Evolutionary conservation across 2,888 invertebrate species (phyloP).

Genomic region (Eupithecia vulgata): DNA sequence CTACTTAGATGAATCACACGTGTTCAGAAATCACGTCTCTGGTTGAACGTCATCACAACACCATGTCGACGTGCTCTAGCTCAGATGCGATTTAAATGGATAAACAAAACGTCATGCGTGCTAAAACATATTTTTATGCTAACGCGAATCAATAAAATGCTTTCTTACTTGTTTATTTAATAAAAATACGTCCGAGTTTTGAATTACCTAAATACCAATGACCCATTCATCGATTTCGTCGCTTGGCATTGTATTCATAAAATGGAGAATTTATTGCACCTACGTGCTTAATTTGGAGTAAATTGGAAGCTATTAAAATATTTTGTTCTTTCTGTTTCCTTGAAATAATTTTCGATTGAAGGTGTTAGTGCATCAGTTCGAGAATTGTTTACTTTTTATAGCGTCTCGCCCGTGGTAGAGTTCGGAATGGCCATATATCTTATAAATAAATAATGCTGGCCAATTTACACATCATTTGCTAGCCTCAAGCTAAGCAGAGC

Average conservation of each 20-base stretch:
- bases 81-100: constrained; percentile 35
- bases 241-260: constrained; percentile 23
- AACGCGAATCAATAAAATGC: constrained; percentile 4
- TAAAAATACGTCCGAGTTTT: neutral
- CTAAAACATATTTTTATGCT: constrained; percentile 15
- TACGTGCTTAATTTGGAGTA: constrained; percentile 26
- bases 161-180: neutral
- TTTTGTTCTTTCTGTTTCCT: constrained; percentile 39
- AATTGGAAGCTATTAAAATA: constrained; percentile 28
- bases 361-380: constrained; percentile 13
- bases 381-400: constrained; percentile 9
- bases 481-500: no score
- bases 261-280: constrained; percentile 22
- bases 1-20: constrained; percentile 32
- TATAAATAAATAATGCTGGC: no score
- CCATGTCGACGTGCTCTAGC: constrained; percentile 46
- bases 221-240: constrained; percentile 30
- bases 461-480: no score
- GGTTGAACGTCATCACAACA: constrained; percentile 28
- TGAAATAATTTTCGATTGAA: constrained; percentile 30
- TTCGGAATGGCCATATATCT: neutral
- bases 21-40: constrained; percentile 24
- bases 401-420: neutral
- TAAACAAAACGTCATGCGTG: constrained; percentile 3
- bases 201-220: constrained; percentile 31